phyloP scores from a whole-genome alignment of 2,797 vertebrate genomes.

The Thamnophis elegans region DNA sequence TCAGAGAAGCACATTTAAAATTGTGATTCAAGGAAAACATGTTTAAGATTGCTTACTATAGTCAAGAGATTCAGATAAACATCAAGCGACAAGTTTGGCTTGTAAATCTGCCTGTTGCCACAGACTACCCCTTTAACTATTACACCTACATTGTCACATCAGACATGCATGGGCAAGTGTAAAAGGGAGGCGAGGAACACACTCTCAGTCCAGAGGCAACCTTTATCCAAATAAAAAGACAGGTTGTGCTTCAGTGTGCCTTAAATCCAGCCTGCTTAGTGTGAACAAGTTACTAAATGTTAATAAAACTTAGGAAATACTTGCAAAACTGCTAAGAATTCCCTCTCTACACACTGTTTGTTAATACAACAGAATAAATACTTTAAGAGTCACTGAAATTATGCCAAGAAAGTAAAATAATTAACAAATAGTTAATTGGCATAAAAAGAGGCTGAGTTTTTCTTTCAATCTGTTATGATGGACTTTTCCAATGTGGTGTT shows the following conservation, averaged over 20 bases:
- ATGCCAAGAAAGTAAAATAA: constrained; percentile 4
- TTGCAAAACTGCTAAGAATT: constrained; percentile 11
- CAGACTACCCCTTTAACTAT: constrained; percentile 25
- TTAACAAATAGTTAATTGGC: constrained; percentile 22
- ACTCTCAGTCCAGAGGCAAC: constrained; percentile 31
- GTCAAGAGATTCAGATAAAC: constrained; percentile 44
- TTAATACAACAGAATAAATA: not conserved
- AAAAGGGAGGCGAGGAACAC: constrained; percentile 42
- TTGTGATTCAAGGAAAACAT: not conserved
- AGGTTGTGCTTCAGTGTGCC: constrained; percentile 17
- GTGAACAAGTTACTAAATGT: constrained; percentile 13
- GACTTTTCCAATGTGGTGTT: not conserved
- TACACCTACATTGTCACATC: constrained; percentile 31
- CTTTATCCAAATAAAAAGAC: constrained; percentile 10
- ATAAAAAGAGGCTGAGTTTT: constrained; percentile 16
- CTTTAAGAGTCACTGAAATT: constrained; percentile 24
- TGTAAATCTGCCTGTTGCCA: constrained; percentile 45
- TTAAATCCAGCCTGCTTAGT: constrained; percentile 22
- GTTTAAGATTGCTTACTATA: constrained; percentile 20
- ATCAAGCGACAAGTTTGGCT: constrained; percentile 34
- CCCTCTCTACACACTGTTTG: not conserved
- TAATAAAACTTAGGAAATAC: not conserved
- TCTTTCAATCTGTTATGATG: constrained; percentile 26
- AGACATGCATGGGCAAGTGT: constrained; percentile 51
- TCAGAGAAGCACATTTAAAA: not conserved